phyloP scores from a whole-genome alignment of 2,113 vertebrate genomes.

The Gobius niger region DNA sequence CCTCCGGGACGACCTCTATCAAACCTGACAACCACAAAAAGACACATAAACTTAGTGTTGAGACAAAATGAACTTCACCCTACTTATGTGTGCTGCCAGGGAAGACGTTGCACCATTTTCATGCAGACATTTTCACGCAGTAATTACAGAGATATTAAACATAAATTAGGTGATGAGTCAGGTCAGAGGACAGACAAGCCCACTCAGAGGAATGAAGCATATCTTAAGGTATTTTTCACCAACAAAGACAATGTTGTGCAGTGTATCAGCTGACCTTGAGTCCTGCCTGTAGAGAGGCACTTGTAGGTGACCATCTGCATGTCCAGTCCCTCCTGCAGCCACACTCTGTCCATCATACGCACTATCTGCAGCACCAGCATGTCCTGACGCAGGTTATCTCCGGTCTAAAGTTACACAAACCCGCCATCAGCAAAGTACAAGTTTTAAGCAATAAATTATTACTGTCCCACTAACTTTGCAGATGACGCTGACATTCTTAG shows the following conservation, averaged over 20 bases:
- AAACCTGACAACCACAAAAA: slow-evolving; percentile 79
- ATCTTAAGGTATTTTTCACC: too few species aligned
- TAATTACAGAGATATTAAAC: too few species aligned
- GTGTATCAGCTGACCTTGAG: slow-evolving; percentile 74
- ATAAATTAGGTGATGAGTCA: too few species aligned
- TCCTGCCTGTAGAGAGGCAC: slow-evolving; percentile 87
- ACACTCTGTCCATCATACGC: slow-evolving; percentile 89
- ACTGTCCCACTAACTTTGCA: slow-evolving; percentile 82
- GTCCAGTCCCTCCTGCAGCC: slow-evolving; percentile 91
- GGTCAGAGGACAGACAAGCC: background rate
- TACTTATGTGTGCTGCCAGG: too few species aligned
- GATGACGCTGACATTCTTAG: slow-evolving; percentile 86
- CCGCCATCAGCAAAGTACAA: background rate
- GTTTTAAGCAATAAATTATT: background rate
- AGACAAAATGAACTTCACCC: too few species aligned
- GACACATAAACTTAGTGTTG: too few species aligned
- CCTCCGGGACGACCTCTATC: slow-evolving; percentile 92
- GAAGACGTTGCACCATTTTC: too few species aligned
- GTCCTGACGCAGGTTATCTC: slow-evolving; percentile 94
- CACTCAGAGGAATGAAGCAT: slow-evolving; percentile 19
- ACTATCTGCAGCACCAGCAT: slow-evolving; percentile 96
- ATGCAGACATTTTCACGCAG: too few species aligned
- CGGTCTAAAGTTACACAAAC: slow-evolving; percentile 76
- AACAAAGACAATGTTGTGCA: too few species aligned
- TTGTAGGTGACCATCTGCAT: slow-evolving; percentile 94